Evolutionary conservation across 2,888 invertebrate genomes (phyloP), one percentile per base, ranked within the genome.

Genomic region (Eupithecia inturbata): DNA sequence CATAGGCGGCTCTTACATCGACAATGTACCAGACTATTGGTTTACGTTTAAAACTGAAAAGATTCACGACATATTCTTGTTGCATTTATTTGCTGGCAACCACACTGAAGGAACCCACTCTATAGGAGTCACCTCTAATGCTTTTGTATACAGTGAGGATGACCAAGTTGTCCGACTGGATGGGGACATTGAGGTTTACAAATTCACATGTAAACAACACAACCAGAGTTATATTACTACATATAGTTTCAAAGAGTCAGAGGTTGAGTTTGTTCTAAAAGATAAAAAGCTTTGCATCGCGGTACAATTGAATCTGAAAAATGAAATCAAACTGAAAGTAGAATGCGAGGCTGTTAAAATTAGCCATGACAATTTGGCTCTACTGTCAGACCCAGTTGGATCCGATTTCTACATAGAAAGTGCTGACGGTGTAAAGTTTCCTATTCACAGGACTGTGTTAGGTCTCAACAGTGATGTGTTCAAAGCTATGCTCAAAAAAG

Each of bases 401-500:
- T 85, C 91, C 2, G 94, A 94, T 78, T 94, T 94, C 77, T 87
- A 85, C 0, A 91, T 94, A 74, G 92, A 92, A 80, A 91, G 92
- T 70, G 82, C 86, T 10, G 92, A 94, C 74, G 92, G 92, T 28
- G 80, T 81, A 1, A 87, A 90, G 79, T 93, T 92, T 72, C 76
- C 85, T 72, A 91, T 92, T 10, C 94, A 94, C 78, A 92, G 89
- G 82, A 80, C 85, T 1, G 81, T 94, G 4, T 79, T 94, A 5
- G 85, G 86, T 60, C 87, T 88, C 0, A 88, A 90, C 70, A 94
- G 94, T 77, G 93, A 93, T 73, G 93, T 94, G 0, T 94, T 94
- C 77, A 92, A 91, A 78, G 94, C 94, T 14, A 94, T 94, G 94
- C 83, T 94, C 0, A 92, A 91, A 77, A 91, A 89, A 53, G 93